Conservation (phyloP, 2,888 invertebrate genomes). For the Leucoma salicis region DNA sequence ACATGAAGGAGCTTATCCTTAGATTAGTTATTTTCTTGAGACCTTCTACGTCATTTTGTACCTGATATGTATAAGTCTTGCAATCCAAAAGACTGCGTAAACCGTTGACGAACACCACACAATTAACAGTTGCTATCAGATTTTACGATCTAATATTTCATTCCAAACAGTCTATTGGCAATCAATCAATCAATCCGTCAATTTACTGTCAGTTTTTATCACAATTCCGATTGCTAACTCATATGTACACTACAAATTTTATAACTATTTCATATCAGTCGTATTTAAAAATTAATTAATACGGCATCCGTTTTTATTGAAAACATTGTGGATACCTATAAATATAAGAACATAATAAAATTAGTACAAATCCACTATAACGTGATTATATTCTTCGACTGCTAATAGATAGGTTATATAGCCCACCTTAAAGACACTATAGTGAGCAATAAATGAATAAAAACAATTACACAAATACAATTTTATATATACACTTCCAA, state of each 20-base stretch:
- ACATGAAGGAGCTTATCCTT: no score
- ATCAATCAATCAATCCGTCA: conserved; percentile 36
- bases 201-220: conserved; percentile 33
- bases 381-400: conserved; percentile 51
- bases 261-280: conserved; percentile 24
- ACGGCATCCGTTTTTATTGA: conserved; percentile 39
- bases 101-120: conserved; percentile 2
- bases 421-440: conserved; percentile 63
- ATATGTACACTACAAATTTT: conserved; percentile 26
- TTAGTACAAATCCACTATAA: conserved; percentile 60
- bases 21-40: no score
- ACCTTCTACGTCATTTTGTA: no score
- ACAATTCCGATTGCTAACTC: conserved; percentile 32
- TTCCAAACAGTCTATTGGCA: conserved; percentile 26
- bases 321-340: conserved; percentile 51
- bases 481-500: conserved; percentile 23
- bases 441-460: conserved; percentile 72
- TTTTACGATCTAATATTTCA: conserved; percentile 32
- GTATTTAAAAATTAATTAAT: conserved; percentile 40
- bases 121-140: conserved; percentile 17
- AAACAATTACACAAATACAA: conserved; percentile 64
- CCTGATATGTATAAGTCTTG: no score
- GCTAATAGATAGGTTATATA: conserved; percentile 63
- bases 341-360: conserved; percentile 66
- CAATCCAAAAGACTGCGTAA: no score